A percentile compares a stretch with the other conserved stretches of the same genome.
Evolutionary conservation across 2,888 invertebrate species (phyloP).

Genomic region (Trissolcus japonicus): DNA sequence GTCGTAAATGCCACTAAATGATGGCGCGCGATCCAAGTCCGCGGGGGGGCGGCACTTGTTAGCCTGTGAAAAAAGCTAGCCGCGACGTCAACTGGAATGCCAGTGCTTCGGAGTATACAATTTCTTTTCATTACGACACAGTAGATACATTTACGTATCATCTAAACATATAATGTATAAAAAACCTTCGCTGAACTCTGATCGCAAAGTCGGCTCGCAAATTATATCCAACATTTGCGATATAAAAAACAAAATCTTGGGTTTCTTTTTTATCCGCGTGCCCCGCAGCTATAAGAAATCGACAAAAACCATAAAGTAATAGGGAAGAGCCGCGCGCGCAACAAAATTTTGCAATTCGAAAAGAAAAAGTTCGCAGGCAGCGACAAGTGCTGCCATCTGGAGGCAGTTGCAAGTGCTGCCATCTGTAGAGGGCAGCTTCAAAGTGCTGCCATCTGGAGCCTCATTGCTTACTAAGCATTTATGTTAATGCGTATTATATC

Average conservation of each 20-base stretch:
- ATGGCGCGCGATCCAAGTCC: background rate
- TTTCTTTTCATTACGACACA: conserved; percentile 35
- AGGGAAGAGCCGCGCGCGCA: background rate
- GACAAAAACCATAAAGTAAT: background rate
- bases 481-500: too few relatives aligned
- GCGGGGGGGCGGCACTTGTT: background rate
- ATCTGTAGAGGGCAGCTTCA: too few relatives aligned
- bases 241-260: too few relatives aligned
- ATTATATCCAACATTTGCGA: too few relatives aligned
- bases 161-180: conserved; percentile 56
- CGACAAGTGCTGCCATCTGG: too few relatives aligned
- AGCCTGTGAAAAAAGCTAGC: conserved; percentile 34
- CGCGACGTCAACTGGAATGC: conserved; percentile 37
- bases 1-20: conserved; percentile 24
- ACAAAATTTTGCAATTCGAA: background rate
- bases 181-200: conserved; percentile 45
- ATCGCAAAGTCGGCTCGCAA: conserved; percentile 23
- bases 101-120: conserved; percentile 43
- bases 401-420: too few relatives aligned
- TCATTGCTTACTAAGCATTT: too few relatives aligned
- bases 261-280: too few relatives aligned
- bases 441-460: too few relatives aligned
- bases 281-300: too few relatives aligned
- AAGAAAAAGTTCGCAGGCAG: background rate
- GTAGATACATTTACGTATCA: conserved; percentile 44